A percentile compares a stretch with the other conserved stretches of the same genome.
phyloP scores from a whole-genome alignment of 2,113 vertebrate genomes.

The Eptesicus fuscus region DNA sequence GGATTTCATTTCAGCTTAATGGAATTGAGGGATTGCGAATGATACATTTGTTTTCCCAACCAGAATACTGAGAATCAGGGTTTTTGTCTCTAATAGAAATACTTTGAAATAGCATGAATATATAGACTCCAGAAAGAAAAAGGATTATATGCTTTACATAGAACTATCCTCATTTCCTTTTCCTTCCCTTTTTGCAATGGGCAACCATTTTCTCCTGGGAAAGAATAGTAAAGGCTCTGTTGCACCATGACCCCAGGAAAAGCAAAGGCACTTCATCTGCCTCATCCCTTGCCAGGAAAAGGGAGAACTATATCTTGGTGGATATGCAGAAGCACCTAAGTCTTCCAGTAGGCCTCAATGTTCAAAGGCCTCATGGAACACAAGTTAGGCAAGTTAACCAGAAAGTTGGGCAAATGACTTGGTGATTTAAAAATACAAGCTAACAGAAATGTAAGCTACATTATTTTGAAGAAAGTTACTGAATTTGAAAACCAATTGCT shows the following conservation, averaged over 20 bases:
- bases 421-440: not conserved
- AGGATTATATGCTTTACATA: not conserved
- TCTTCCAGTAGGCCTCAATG: not conserved
- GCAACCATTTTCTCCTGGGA: not conserved
- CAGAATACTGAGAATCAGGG: not conserved
- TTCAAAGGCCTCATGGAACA: not conserved
- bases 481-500: slow-evolving; percentile 21
- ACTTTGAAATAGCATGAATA: not conserved
- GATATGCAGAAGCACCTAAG: not conserved
- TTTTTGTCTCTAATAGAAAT: not conserved
- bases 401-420: not conserved
- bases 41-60: not conserved
- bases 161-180: not conserved
- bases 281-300: not conserved
- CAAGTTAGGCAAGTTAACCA: not conserved
- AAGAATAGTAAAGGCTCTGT: not conserved
- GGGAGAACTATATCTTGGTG: not conserved
- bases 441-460: not conserved
- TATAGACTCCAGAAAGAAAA: not conserved
- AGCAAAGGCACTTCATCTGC: not conserved
- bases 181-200: not conserved
- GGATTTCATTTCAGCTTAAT: not conserved
- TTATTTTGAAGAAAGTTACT: not conserved
- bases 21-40: not conserved
- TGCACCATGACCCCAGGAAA: not conserved